Base-by-base conservation (phyloP, 2,888 invertebrate genomes). In the Acrobasis consociella region DNA sequence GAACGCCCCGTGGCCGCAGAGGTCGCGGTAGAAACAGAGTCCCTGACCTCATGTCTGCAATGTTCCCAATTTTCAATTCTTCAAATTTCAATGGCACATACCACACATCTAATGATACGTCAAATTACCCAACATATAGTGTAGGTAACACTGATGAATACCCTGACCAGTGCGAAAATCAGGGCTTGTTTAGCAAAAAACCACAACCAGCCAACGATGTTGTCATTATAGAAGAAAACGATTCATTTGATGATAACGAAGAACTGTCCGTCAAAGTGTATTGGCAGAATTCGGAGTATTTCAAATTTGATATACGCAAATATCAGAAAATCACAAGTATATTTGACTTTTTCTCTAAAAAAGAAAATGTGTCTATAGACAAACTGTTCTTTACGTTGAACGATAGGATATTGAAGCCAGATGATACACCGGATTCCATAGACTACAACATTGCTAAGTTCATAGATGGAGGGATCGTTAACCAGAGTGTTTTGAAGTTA, bases 241-340 rank as follows among this genome's bases (percentile, higher is more conserved):
- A 85, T 1, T 65, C 70, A 0, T 38, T 80, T 5, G 82, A 82
- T 31, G 87, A 89, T 5, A 91, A 91, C 1, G 91, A 93, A 66
- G 89, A 89, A 67, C 58, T 92, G 49, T 88, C 90, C 0, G 86
- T 93, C 0, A 93, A 92, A 83, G 90, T 93, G 0, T 83, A 85
- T 58, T 93, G 93, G 93, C 85, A 85, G 62, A 91, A 76, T 62
- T 69, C 76, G 0, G 89, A 92, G n/a, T 75, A 83, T 13, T 73
- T 83, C 38, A 86, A 82, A 64, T 93, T 93, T 60, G 81, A 72
- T 7, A 82, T 93, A 65, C 73, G 93, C 1, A 81, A 76, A 60
- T 86, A 76, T 65, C 92, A 93, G 62, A 92, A 90, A 63, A 55
- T 93, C 0, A 76, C 80, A 11, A 73, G 80, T 2, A 84, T 93